A percentile compares a stretch with the other conserved stretches of the same genome.
phyloP scores from a whole-genome alignment of 2,797 vertebrate genomes.

The Falco biarmicus region DNA sequence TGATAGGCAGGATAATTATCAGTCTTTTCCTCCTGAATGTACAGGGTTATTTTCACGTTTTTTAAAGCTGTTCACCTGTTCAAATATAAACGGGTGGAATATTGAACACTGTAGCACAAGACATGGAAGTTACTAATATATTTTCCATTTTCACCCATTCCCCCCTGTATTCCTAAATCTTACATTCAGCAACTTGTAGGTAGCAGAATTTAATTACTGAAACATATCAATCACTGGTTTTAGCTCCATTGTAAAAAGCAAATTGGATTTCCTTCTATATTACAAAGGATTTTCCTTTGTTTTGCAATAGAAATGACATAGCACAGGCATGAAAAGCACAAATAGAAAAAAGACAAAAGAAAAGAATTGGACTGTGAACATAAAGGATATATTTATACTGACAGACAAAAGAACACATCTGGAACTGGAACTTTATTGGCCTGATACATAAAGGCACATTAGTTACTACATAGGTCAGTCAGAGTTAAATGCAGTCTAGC shows the following conservation, averaged over 20 bases:
- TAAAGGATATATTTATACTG: neutral
- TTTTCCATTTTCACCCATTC: constrained; percentile 37
- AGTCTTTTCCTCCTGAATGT: neutral
- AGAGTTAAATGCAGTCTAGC: neutral
- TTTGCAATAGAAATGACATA: constrained; percentile 46
- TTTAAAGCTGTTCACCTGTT: constrained; percentile 11
- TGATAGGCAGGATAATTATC: neutral
- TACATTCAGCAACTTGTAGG: constrained; percentile 13
- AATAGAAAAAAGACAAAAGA: constrained; percentile 7
- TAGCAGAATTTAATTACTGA: constrained; percentile 64
- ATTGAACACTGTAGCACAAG: neutral
- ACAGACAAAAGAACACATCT: neutral
- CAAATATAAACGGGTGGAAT: neutral
- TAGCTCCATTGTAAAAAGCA: constrained; percentile 53
- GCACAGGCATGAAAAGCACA: neutral
- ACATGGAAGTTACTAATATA: neutral
- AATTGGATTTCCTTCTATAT: constrained; percentile 46
- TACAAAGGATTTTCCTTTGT: constrained; percentile 39
- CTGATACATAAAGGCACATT: neutral
- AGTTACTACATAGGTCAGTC: neutral
- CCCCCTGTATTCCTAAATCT: constrained; percentile 24
- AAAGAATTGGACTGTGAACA: neutral
- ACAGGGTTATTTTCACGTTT: neutral
- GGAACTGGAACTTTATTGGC: neutral
- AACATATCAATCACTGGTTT: constrained; percentile 53